Base-by-base conservation (phyloP, 1,140 invertebrate genomes). In the Paraescarpia echinospica region DNA sequence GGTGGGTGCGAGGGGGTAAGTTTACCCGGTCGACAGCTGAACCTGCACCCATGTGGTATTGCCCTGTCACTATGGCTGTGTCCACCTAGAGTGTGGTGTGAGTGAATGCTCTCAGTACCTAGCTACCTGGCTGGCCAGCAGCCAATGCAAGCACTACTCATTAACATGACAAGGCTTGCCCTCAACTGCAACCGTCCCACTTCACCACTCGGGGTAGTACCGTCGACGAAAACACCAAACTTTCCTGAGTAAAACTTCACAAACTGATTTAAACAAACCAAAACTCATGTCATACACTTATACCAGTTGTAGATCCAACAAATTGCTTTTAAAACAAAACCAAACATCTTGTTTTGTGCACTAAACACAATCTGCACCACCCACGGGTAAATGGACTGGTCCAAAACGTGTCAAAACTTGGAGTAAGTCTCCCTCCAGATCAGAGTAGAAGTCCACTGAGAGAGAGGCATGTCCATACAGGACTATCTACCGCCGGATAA, bases 91-190 rank as follows among this genome's bases (percentile, higher is more conserved):
- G 12, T 77, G 59, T 77, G 59, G 14, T 18, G 0, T 2, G 59
- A 77, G 59, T 77, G 18, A 77, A 77, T 77, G 59, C 59, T 77
- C 59, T 77, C 59, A 77, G 59, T 77, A 77, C 59, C 59, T 77
- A 77, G 59, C 59, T 77, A 77, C 59, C 59, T 77, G 59, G 59
- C 59, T 77, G 59, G 59, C 59, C 27, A 18, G 27, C 59, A 77
- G 59, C 59, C 59, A 77, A 77, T 31, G 27, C 59, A 77, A 77
- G 59, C 59, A 77, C 59, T 18, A 77, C 59, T 77, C 59, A 77
- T 77, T 77, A 77, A 77, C 59, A 77, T 77, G 59, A 77, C 59
- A 77, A 77, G 59, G 59, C 59, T 77, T 77, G 59, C 59, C 59
- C 22, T 77, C 59, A 77, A 77, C 59, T 77, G 8, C 12, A 18